Evolutionary conservation across 2,797 vertebrate species (phyloP).

Genomic region (Lateolabrax maculatus): DNA sequence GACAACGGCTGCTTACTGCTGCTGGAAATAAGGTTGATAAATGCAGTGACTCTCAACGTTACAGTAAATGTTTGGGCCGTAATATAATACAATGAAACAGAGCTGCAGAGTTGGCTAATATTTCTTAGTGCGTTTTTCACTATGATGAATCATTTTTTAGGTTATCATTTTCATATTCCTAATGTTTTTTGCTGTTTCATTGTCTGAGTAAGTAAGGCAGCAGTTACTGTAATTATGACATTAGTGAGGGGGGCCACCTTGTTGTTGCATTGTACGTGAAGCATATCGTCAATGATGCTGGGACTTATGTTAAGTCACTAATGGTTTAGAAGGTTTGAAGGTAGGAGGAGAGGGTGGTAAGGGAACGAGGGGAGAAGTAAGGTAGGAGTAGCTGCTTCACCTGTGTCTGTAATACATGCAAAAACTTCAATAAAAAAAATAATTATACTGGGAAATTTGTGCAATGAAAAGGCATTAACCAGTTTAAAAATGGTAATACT

Average conservation of each 20-base stretch:
- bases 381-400: too few relatives aligned
- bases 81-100: neutral
- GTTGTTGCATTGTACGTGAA: neutral
- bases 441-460: neutral
- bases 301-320: too few relatives aligned
- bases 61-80: slow-evolving; percentile 7
- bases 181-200: neutral
- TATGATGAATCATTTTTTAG: neutral
- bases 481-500: neutral
- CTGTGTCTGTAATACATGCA: too few relatives aligned
- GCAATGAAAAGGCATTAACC: neutral
- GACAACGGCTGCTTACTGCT: slow-evolving; percentile 6
- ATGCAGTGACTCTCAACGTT: slow-evolving; percentile 11
- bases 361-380: too few relatives aligned
- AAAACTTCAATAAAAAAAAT: too few relatives aligned
- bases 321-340: too few relatives aligned
- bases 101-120: neutral
- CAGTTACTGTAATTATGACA: neutral
- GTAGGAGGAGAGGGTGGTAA: too few relatives aligned
- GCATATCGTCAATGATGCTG: neutral
- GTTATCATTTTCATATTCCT: neutral
- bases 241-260: neutral
- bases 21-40: slow-evolving; percentile 38
- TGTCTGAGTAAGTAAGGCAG: neutral
- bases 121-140: slow-evolving; percentile 14